Percentiles rank a stretch among this genome's conserved stretches.
Evolutionary conservation across 2,797 vertebrate genomes (phyloP).

Genomic region (Phataginus tricuspis): DNA sequence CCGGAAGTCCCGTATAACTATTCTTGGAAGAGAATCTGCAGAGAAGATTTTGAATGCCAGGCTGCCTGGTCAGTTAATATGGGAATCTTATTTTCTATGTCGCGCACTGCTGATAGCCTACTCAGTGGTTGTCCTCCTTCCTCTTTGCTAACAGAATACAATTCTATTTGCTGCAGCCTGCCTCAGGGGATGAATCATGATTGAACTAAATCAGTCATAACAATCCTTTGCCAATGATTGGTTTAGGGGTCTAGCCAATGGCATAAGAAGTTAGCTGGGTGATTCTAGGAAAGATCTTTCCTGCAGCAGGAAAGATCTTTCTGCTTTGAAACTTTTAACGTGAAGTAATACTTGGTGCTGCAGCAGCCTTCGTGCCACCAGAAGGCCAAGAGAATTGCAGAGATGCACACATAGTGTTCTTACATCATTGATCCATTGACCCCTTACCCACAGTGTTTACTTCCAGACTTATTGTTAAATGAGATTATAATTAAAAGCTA

Average conservation of each 20-base stretch:
- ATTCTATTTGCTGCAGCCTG: not conserved
- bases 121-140: not conserved
- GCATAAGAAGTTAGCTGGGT: not conserved
- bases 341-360: not conserved
- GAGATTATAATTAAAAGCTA: not conserved
- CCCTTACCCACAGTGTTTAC: not conserved
- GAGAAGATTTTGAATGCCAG: not conserved
- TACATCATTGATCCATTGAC: not conserved
- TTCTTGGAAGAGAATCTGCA: not conserved
- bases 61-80: not conserved
- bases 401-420: not conserved
- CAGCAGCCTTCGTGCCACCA: not conserved
- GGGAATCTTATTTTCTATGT: not conserved
- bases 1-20: not conserved
- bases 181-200: not conserved
- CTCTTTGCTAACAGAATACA: not conserved
- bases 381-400: not conserved
- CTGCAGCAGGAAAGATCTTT: not conserved
- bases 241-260: not conserved
- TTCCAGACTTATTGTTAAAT: not conserved
- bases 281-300: not conserved
- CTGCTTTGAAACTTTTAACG: not conserved
- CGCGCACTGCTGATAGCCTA: not conserved
- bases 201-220: not conserved
- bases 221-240: not conserved